Conservation (phyloP, 2,888 invertebrate genomes). For the Lepidochitona cinerea region DNA sequence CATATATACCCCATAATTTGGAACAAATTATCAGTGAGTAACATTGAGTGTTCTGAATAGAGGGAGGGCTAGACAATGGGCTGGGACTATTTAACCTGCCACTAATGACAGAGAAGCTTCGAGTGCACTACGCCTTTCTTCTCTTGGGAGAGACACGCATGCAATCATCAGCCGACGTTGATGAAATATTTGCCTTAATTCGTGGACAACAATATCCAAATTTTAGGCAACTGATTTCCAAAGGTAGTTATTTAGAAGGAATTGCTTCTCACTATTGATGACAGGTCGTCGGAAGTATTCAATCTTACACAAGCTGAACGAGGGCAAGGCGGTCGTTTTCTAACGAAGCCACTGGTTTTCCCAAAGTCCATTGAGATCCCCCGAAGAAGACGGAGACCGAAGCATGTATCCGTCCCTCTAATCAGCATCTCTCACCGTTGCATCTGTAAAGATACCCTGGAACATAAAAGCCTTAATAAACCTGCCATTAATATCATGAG, state of each 20-base stretch:
- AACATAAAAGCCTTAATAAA: no score
- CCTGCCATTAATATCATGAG: no score
- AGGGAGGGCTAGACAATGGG: not conserved
- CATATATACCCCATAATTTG: not conserved
- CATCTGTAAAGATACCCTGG: no score
- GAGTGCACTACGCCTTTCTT: not conserved
- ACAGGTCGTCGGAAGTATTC: not conserved
- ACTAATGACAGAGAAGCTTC: not conserved
- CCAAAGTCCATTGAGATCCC: no score
- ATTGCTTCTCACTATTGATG: not conserved
- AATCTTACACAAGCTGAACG: not conserved
- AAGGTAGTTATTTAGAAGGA: not conserved
- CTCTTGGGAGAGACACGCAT: not conserved
- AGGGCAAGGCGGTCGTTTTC: not conserved
- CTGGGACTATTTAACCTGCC: not conserved
- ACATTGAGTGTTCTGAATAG: not conserved
- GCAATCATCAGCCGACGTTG: not conserved
- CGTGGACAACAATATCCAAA: slow-evolving; percentile 5
- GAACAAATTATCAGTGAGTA: not conserved
- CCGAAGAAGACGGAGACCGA: no score
- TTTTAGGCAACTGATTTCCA: slow-evolving; percentile 5
- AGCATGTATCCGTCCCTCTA: no score
- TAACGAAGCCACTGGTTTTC: no score
- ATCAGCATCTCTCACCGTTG: no score
- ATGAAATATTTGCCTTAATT: slow-evolving; percentile 6